A percentile compares a stretch with the other conserved stretches of the same genome.
These are phyloP conservation scores for Ophion slaviceki DNA, from an alignment of 2,888 invertebrate species.

Conservation along the genomic window DNA sequence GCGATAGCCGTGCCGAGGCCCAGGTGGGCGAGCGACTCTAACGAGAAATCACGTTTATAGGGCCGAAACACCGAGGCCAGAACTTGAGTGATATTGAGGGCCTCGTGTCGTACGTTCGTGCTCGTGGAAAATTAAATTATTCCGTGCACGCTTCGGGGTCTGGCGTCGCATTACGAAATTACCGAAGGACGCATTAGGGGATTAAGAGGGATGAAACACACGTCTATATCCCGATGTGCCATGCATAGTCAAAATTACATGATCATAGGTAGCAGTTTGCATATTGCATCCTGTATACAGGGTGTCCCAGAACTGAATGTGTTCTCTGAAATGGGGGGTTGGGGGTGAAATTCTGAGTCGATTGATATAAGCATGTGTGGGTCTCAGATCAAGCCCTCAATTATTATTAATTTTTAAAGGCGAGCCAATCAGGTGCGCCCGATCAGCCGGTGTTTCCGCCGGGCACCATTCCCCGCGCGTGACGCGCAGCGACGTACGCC, in stretches of 20 bases:
- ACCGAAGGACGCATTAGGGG: constrained; percentile 55
- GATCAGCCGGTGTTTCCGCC: too few species aligned
- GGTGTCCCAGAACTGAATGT: too few species aligned
- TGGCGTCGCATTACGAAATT: constrained; percentile 61
- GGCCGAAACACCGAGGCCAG: constrained; percentile 12
- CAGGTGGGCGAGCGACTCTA: constrained; percentile 8
- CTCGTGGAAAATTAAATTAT: constrained; percentile 60
- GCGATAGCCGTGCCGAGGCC: not conserved
- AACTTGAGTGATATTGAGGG: constrained; percentile 42
- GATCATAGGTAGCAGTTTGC: constrained; percentile 11
- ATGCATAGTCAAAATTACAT: constrained; percentile 26
- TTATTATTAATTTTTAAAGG: too few species aligned
- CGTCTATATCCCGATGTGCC: constrained; percentile 36
- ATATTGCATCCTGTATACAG: constrained; percentile 12
- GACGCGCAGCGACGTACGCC: too few species aligned
- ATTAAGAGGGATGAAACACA: constrained; percentile 55
- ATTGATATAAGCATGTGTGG: too few species aligned
- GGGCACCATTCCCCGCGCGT: too few species aligned
- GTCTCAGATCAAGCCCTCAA: too few species aligned
- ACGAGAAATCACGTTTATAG: not conserved
- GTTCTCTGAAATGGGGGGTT: too few species aligned
- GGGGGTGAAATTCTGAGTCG: too few species aligned
- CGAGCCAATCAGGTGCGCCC: too few species aligned
- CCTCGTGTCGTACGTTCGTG: constrained; percentile 23
- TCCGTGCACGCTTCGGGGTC: constrained; percentile 54